A percentile compares a stretch with the other conserved stretches of the same genome.
Evolutionary conservation across 2,113 vertebrate genomes (phyloP).

Genomic region (Limnothrissa miodon): DNA sequence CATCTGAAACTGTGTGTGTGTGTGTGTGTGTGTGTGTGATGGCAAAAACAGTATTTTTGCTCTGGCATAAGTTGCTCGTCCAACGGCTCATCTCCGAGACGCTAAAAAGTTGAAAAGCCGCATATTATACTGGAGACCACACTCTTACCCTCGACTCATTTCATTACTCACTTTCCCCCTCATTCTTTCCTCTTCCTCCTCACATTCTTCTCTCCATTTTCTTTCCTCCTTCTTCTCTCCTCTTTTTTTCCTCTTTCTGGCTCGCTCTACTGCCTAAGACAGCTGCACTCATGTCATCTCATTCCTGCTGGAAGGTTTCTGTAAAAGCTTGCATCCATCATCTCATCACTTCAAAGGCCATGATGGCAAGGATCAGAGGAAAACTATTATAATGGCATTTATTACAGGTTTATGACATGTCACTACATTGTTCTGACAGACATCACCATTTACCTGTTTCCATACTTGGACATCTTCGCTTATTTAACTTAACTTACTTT

Average conservation of each 20-base stretch:
- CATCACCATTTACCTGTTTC: background rate
- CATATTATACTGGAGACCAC: constrained; percentile 38
- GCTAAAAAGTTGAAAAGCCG: constrained; percentile 33
- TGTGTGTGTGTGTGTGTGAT: constrained; percentile 6
- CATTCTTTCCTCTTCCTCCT: background rate
- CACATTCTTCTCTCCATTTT: background rate
- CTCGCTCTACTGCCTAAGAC: background rate
- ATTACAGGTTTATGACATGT: too few relatives aligned
- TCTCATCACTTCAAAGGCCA: background rate
- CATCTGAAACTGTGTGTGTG: background rate
- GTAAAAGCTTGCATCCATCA: background rate
- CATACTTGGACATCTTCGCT: too few relatives aligned
- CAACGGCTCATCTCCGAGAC: constrained; percentile 30
- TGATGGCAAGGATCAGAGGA: background rate
- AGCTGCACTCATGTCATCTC: background rate
- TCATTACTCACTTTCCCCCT: constrained; percentile 28
- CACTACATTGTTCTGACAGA: too few relatives aligned
- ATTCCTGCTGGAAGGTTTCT: background rate
- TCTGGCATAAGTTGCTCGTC: constrained; percentile 14
- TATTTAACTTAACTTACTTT: too few relatives aligned
- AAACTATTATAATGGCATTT: background rate
- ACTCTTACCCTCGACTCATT: constrained; percentile 13
- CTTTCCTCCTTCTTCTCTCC: background rate
- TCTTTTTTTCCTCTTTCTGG: background rate
- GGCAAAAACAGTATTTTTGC: constrained; percentile 26